Base-by-base conservation (phyloP, 1,140 invertebrate genomes). In the Neoseiulus cucumeris region DNA sequence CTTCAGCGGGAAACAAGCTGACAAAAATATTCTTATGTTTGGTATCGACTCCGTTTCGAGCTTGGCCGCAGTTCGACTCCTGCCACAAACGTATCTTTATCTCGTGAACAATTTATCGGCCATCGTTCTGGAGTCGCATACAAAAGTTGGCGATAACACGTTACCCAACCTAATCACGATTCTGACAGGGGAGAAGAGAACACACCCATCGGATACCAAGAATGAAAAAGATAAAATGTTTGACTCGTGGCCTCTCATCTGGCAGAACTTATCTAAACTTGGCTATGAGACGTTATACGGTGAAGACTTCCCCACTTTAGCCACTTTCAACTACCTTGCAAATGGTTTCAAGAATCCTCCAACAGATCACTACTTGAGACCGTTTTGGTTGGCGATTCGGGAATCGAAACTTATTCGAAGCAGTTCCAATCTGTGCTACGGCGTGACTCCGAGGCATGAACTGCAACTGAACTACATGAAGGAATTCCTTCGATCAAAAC, bases 291-390 rank as follows among this genome's bases (percentile, higher is more conserved):
- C 90, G 0, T 82, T 83, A 1, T 85, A 85, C 65, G 84, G 80
- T 0, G 89, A 92, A 78, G 89, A 93, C 73, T 78, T 79, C 4
- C 81, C 83, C 0, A 74, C 76, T 25, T 83, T 90, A 33, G 83
- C 83, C 4, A 85, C 85, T 0, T 92, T 91, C 70, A 89, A 90
- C 74, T 91, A 86, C 72, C 72, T 82, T 5, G 87, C 85, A 72
- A 75, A 78, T 44, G 89, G 89, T 0, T 93, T 93, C 73, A 74
- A 80, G 7, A 76, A 82, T 25, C 82, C 82, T 25, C 88, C 90
- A 0, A 86, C 85, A 0, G 86, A 91, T 73, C 90, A 87, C 72
- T 91, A 89, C 70, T 77, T 85, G 41, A 76, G 86, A 44, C 84
- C 86, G 0, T 89, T 87, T 72, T 82, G 68, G 14, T 47, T 73